Conservation (phyloP, 2,888 invertebrate species). For the Diloba caeruleocephala region DNA sequence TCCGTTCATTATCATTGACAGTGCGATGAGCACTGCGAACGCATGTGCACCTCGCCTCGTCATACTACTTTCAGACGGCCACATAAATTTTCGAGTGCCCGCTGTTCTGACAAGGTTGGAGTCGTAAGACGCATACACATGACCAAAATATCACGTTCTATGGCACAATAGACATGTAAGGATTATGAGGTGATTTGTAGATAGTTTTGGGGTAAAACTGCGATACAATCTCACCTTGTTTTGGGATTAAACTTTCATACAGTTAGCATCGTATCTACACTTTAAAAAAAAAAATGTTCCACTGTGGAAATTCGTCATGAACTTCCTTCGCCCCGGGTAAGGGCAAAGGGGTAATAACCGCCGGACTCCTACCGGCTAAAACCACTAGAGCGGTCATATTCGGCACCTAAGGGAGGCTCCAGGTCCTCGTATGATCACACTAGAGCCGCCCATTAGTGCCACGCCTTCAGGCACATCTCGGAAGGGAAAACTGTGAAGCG, state of each 20-base stretch:
- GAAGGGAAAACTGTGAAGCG: too few species aligned
- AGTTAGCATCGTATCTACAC: neutral
- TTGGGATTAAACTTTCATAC: neutral
- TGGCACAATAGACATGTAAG: constrained; percentile 13
- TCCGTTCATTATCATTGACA: constrained; percentile 40
- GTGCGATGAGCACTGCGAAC: too few species aligned
- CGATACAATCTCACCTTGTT: constrained; percentile 1
- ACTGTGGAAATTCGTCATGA: too few species aligned
- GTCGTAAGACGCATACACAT: constrained; percentile 8
- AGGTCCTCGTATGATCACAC: too few species aligned
- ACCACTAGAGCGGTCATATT: too few species aligned
- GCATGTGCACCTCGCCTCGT: constrained; percentile 28
- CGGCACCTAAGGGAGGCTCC: too few species aligned
- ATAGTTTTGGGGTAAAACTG: constrained; percentile 9
- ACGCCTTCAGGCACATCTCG: too few species aligned
- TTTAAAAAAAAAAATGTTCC: too few species aligned
- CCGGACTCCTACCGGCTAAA: too few species aligned
- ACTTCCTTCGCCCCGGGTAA: too few species aligned
- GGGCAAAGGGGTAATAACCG: too few species aligned
- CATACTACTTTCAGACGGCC: constrained; percentile 19
- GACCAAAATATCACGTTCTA: constrained; percentile 29
- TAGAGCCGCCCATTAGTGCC: too few species aligned
- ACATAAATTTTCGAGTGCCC: constrained; percentile 8
- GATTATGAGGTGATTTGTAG: constrained; percentile 16
- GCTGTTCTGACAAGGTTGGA: constrained; percentile 19